A percentile compares a stretch with the other conserved stretches of the same genome.
Evolutionary conservation across 2,797 vertebrate species (phyloP).

Genomic region (Macroramphosus scolopax): DNA sequence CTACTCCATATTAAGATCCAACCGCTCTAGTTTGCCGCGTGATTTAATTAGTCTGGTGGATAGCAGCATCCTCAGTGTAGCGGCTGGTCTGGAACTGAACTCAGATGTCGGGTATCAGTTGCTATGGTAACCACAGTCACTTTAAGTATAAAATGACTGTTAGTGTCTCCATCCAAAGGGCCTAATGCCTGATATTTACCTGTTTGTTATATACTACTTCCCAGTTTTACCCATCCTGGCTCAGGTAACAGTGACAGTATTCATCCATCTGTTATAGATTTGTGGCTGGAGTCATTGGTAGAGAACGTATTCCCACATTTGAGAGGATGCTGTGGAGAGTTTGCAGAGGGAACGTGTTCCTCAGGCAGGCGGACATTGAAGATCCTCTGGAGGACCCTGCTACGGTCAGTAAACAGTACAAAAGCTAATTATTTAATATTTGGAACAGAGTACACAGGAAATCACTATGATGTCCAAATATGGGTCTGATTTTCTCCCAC

Average conservation of each 20-base stretch:
- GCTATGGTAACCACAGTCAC: no score
- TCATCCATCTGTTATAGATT: slow-evolving; percentile 75
- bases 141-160: no score
- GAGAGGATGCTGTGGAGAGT: slow-evolving; percentile 98
- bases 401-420: slow-evolving; percentile 76
- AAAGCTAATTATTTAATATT: not conserved
- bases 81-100: no score
- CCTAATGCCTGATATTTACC: no score
- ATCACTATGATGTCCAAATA: not conserved
- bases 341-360: slow-evolving; percentile 95
- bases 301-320: slow-evolving; percentile 94
- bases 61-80: no score
- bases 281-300: slow-evolving; percentile 93
- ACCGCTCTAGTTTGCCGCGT: no score
- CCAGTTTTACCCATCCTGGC: not conserved
- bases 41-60: no score
- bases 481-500: no score
- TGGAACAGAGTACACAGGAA: not conserved
- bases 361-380: slow-evolving; percentile 94
- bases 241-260: not conserved
- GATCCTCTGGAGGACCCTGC: slow-evolving; percentile 92
- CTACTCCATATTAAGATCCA: no score
- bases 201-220: no score
- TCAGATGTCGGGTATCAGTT: no score
- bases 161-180: no score